Conservation (phyloP, 2,113 vertebrate species). For the Tapirus terrestris region DNA sequence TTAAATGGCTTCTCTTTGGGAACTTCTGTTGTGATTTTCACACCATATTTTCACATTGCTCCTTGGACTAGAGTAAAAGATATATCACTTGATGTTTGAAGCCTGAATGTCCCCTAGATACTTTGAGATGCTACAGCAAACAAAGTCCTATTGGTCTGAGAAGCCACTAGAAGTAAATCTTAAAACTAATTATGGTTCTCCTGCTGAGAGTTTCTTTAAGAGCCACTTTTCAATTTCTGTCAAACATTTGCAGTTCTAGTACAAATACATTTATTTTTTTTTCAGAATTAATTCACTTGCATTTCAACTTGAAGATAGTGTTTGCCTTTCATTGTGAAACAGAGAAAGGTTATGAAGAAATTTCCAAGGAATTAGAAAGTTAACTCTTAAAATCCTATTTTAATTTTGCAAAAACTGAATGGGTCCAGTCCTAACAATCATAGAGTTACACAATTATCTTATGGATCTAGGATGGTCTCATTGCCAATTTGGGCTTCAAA, state of each 20-base stretch:
- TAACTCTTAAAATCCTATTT: slow-evolving; percentile 59
- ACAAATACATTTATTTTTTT: slow-evolving; percentile 70
- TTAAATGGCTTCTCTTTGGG: neutral
- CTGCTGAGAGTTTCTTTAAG: slow-evolving; percentile 60
- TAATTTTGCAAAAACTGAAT: slow-evolving; percentile 29
- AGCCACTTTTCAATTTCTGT: slow-evolving; percentile 64
- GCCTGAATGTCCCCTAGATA: slow-evolving; percentile 22
- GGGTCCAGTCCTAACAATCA: neutral
- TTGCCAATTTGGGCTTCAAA: neutral
- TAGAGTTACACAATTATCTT: neutral
- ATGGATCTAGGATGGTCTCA: neutral
- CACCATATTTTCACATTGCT: neutral
- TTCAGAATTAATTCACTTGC: slow-evolving; percentile 66
- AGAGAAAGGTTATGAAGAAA: slow-evolving; percentile 49
- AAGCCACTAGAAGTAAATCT: slow-evolving; percentile 63
- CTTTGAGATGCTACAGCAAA: slow-evolving; percentile 44
- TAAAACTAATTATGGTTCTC: slow-evolving; percentile 67
- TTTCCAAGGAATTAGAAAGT: slow-evolving; percentile 68
- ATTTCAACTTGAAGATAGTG: slow-evolving; percentile 61
- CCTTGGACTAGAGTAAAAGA: neutral
- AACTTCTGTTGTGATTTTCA: neutral
- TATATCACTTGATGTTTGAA: neutral
- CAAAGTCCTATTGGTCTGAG: slow-evolving; percentile 43
- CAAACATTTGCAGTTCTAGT: slow-evolving; percentile 77
- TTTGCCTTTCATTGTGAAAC: slow-evolving; percentile 68